Conservation (phyloP, 2,888 invertebrate species). For the Ophion ventricosus region DNA sequence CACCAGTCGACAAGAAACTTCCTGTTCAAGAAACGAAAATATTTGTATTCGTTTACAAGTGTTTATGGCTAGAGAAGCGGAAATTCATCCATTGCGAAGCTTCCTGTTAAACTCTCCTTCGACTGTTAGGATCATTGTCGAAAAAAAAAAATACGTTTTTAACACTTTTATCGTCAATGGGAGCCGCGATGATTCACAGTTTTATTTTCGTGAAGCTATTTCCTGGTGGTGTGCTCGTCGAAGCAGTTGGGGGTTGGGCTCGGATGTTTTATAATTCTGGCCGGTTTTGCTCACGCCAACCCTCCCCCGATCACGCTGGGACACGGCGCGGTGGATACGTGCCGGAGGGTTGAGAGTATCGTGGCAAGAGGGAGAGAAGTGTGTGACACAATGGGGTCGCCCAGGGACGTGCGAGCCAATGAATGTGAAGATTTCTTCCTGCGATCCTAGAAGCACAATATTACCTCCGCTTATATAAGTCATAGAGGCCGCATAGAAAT, state of each 20-base stretch:
- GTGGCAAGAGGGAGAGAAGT: slow-evolving; percentile 31
- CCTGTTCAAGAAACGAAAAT: neutral
- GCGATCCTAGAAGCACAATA: slow-evolving; percentile 57
- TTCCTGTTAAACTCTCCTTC: neutral
- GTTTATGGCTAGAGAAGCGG: neutral
- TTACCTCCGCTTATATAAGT: slow-evolving; percentile 38
- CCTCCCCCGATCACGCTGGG: slow-evolving; percentile 51
- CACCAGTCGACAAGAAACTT: neutral
- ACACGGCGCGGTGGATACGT: slow-evolving; percentile 32
- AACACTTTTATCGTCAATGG: neutral
- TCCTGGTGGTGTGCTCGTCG: slow-evolving; percentile 28
- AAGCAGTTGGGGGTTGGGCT: slow-evolving; percentile 53
- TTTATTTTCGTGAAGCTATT: slow-evolving; percentile 27
- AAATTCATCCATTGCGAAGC: neutral
- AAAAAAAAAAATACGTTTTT: neutral
- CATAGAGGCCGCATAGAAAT: slow-evolving; percentile 37
- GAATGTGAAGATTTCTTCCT: slow-evolving; percentile 53
- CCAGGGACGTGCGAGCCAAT: slow-evolving; percentile 53
- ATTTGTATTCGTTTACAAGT: neutral
- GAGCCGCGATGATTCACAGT: slow-evolving; percentile 18
- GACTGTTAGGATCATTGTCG: neutral
- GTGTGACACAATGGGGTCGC: slow-evolving; percentile 57
- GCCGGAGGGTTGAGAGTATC: slow-evolving; percentile 37
- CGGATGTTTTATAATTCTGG: slow-evolving; percentile 39
- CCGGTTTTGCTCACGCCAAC: slow-evolving; percentile 43